Evolutionary conservation across 53 echinoderm and acorn worm genomes (phyloP), one percentile per base, ranked within the genome.

Genomic region (Actinopyga echinites): DNA sequence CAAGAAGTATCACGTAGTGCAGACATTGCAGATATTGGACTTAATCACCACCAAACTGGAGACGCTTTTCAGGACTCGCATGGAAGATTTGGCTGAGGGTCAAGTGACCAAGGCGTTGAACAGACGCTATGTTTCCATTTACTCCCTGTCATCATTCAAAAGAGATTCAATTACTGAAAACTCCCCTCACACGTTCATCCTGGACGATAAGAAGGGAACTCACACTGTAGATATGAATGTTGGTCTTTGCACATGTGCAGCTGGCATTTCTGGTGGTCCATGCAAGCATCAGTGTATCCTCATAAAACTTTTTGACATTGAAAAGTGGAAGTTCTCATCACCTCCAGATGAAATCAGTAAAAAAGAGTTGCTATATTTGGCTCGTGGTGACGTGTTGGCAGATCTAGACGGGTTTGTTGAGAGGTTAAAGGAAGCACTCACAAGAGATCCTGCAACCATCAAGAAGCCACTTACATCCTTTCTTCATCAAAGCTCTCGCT

Each of bases 241-340:
- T 36, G 91, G 91, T 13, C 44, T 93, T 3, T 93, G 93, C 80
- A 79, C 88, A 32, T 93, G 93, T 57, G 64, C 59, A 5, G 28
- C 65, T 2, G 91, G 85, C 0, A 65, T 44, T 25, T 77, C 74
- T 6, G 90, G 88, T 2, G 83, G 87, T 0, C 88, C 91, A 7
- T 93, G 93, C 69, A 71, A 85, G 52, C 93, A 93, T 79, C 93
- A 93, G 86, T 80, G 75, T 57, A 83, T 64, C 13, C 88, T 93
- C 25, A 78, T 85, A 65, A 87, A 55, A n/a, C 66, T 66, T 1
- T 87, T 84, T 77, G 53, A 91, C 79, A 75, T 91, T 12, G 57
- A 86, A 30, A 75, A 64, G 65, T 87, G 86, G 87, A 91, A 87
- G 25, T 91, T 87, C 65, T 40, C 69, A 3, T 75, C 74, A 35